A percentile compares a stretch with the other conserved stretches of the same genome.
phyloP scores from a whole-genome alignment of 1,140 invertebrate genomes.

The Megalopta genalis region DNA sequence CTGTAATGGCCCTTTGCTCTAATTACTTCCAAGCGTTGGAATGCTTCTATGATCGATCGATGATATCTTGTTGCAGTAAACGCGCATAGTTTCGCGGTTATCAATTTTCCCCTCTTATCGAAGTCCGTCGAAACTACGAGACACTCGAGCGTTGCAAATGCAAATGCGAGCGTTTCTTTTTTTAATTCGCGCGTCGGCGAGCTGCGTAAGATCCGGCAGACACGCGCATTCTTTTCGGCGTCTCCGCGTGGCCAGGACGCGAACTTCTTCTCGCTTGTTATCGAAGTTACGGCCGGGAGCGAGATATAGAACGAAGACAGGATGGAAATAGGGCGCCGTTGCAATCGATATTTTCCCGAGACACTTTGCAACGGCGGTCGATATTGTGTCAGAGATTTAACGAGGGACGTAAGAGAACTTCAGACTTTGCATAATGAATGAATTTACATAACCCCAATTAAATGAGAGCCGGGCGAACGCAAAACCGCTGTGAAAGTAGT shows the following conservation, averaged over 20 bases:
- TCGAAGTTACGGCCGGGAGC: not conserved
- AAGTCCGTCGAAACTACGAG: too few relatives aligned
- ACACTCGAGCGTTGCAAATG: too few relatives aligned
- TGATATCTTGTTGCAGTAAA: too few relatives aligned
- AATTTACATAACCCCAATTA: conserved; percentile 42
- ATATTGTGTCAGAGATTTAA: conserved; percentile 27
- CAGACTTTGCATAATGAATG: conserved; percentile 17
- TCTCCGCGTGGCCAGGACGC: too few relatives aligned
- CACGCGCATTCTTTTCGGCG: not conserved
- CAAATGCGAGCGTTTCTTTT: too few relatives aligned
- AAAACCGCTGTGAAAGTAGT: conserved; percentile 15
- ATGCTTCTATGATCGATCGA: too few relatives aligned
- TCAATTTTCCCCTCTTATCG: too few relatives aligned
- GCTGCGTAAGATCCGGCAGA: too few relatives aligned
- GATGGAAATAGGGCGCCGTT: not conserved
- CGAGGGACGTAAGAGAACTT: conserved; percentile 3
- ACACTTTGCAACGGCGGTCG: not conserved
- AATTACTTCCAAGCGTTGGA: too few relatives aligned
- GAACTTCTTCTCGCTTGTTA: not conserved
- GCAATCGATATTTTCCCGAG: not conserved
- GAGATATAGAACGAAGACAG: not conserved
- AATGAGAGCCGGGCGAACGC: conserved; percentile 14
- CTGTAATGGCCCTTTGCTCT: too few relatives aligned
- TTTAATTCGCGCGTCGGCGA: too few relatives aligned
- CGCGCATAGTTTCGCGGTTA: too few relatives aligned